A percentile compares a stretch with the other conserved stretches of the same genome.
phyloP scores from a whole-genome alignment of 2,797 vertebrate species.

The Gila robusta region DNA sequence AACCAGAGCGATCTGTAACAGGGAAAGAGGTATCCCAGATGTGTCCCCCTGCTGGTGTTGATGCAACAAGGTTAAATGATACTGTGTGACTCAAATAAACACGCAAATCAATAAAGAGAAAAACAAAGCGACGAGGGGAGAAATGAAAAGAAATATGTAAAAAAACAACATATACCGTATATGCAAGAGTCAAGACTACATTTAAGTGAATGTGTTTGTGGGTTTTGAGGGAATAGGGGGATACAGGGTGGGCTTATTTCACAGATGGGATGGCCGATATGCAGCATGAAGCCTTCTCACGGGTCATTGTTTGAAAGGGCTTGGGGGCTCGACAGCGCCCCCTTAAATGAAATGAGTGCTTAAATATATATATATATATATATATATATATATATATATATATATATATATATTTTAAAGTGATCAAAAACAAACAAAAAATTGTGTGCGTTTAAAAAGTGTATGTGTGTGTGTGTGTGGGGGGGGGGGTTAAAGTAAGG shows the following conservation, averaged over 20 bases:
- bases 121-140: background rate
- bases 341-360: no score
- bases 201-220: background rate
- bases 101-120: background rate
- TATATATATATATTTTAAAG: no score
- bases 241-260: slow-evolving; percentile 35
- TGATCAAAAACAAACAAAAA: no score
- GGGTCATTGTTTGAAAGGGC: slow-evolving; percentile 21
- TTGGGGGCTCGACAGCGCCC: no score
- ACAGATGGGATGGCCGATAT: slow-evolving; percentile 34
- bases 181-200: background rate
- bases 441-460: no score
- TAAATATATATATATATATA: no score
- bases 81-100: background rate
- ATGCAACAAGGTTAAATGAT: slow-evolving; percentile 1
- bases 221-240: background rate
- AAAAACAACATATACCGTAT: background rate
- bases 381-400: no score
- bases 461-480: no score
- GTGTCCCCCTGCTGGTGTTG: slow-evolving; percentile 53
- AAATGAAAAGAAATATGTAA: background rate
- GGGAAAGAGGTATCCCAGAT: slow-evolving; percentile 7
- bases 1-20: background rate
- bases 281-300: slow-evolving; percentile 28
- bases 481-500: no score